Evolutionary conservation across 2,888 invertebrate species (phyloP), one percentile per base, ranked within the genome.

Genomic region (Ectemnius continuus): DNA sequence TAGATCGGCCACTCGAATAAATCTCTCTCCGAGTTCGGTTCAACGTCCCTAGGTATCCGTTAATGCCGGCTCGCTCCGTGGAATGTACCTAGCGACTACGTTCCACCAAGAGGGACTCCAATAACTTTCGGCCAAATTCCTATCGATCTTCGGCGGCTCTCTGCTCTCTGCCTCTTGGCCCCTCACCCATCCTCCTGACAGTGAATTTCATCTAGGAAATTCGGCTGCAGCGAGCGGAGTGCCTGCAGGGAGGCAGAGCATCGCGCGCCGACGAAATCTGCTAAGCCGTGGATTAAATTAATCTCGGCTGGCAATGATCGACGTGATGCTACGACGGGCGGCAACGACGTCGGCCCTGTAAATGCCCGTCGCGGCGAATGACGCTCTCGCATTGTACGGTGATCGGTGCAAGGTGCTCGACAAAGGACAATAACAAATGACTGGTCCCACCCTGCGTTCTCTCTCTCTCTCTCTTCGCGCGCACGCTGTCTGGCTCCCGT

Each of bases 111-210:
- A 75, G 80, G 72, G 80, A 80, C 80, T 80, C 80, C 78, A 81
- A 81, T 81, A 81, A 81, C 75, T 80, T 78, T 52, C 67, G 52
- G 56, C 80, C 69, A 76, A 81, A 81, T 81, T 81, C 80, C 80
- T 72, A 52, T 61, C 80, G 71, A 70, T 61, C 72, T 63, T 57
- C 68, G 23, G n/a, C 57, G 64, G 48, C 18, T 67, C 67, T 23
- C 36, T 36, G 36, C 36, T 36, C 36, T 36, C 8, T 36, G 45
- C 65, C 57, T 60, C 56, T 73, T 68, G 57, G 71, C 67, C 73
- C 57, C 68, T 26, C 14, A 1, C 28, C 6, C 36, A 28, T 13
- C 18, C 47, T 72, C 47, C 73, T 74, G 80, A 78, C 75, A 67
- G 68, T 63, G 74, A 78, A 80, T 81, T 72, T 72, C 76, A 81